A percentile compares a stretch with the other conserved stretches of the same genome.
Evolutionary conservation across 2,888 invertebrate species (phyloP).

Genomic region (Xanthorhoe spadicearia): DNA sequence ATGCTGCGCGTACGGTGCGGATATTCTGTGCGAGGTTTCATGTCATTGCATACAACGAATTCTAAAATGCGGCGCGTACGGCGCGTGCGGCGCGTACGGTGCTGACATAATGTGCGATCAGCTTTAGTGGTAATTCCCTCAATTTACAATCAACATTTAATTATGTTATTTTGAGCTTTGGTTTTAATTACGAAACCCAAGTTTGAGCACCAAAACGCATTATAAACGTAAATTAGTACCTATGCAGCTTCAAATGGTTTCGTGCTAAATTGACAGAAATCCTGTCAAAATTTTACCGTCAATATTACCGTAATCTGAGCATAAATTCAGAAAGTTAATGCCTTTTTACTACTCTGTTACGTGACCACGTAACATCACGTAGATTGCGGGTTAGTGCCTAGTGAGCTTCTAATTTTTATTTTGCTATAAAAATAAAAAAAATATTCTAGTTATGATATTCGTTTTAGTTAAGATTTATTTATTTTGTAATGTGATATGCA

Average conservation of each 20-base stretch:
- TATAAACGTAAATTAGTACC: too few relatives aligned
- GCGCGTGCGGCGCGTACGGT: too few relatives aligned
- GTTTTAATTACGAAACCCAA: too few relatives aligned
- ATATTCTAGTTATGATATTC: neutral
- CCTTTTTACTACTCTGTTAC: slow-evolving; percentile 6
- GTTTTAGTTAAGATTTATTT: neutral
- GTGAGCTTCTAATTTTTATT: slow-evolving; percentile 24
- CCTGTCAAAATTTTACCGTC: slow-evolving; percentile 3
- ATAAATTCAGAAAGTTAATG: slow-evolving; percentile 22
- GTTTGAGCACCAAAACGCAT: neutral
- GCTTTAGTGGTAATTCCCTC: too few relatives aligned
- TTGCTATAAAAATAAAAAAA: slow-evolving; percentile 4
- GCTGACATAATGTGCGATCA: too few relatives aligned
- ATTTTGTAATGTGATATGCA: neutral
- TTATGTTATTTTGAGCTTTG: too few relatives aligned
- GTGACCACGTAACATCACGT: slow-evolving; percentile 22
- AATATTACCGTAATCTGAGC: slow-evolving; percentile 4
- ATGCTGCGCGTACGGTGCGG: too few relatives aligned
- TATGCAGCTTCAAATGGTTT: neutral
- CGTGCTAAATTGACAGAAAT: slow-evolving; percentile 2
- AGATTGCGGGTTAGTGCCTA: slow-evolving; percentile 4
- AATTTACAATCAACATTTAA: too few relatives aligned
- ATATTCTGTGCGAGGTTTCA: too few relatives aligned
- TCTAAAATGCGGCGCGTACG: too few relatives aligned
- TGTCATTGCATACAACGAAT: too few relatives aligned